Conservation (phyloP, 1,140 invertebrate genomes). For the Tetragnatha versicolor region DNA sequence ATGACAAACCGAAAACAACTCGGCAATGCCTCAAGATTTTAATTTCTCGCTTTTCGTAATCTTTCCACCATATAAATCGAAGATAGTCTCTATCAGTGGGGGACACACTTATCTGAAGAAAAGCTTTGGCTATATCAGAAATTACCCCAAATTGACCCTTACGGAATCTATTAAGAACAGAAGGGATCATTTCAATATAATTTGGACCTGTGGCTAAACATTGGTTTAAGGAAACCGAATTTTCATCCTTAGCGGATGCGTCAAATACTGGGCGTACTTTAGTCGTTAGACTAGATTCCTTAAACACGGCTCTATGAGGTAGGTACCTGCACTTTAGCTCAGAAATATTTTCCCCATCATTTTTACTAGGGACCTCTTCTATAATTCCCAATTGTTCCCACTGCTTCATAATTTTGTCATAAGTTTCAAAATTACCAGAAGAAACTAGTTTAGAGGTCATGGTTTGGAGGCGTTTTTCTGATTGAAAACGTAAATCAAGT, state of each 20-base stretch:
- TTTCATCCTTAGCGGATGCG: background rate
- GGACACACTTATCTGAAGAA: background rate
- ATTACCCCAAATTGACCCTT: background rate
- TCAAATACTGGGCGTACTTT: background rate
- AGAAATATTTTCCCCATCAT: background rate
- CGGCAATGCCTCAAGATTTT: background rate
- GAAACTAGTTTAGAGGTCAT: background rate
- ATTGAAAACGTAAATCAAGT: background rate
- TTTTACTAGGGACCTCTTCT: background rate
- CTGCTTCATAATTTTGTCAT: conserved; percentile 3
- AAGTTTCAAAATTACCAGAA: background rate
- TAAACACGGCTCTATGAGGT: background rate
- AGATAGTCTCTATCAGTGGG: background rate
- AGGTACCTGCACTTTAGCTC: background rate
- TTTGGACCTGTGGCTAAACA: conserved; percentile 1
- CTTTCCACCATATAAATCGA: background rate
- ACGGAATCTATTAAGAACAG: background rate
- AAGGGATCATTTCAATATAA: conserved; percentile 2
- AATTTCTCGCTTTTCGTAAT: background rate
- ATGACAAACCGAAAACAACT: background rate
- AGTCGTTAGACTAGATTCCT: conserved; percentile 4
- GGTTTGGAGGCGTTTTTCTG: background rate
- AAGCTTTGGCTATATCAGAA: background rate
- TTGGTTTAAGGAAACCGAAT: conserved; percentile 5
- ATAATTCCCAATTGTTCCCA: background rate